These are phyloP conservation scores for Dunckerocampus dactyliophorus DNA, from an alignment of 2,113 vertebrate species.

Conservation along the genomic window DNA sequence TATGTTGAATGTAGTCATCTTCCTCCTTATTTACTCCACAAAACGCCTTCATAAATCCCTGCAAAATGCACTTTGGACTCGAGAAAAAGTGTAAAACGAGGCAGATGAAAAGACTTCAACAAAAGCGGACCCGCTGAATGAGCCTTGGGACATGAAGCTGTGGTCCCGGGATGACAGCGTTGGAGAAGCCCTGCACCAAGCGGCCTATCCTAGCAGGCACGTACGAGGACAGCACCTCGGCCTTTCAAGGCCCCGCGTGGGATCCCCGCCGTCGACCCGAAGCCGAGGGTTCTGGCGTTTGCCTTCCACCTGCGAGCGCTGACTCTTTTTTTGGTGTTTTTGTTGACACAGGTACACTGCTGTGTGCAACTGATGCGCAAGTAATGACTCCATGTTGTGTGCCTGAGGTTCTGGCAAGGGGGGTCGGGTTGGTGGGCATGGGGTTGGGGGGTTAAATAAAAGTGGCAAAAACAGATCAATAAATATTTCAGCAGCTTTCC, in stretches of 20 bases:
- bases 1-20: too few species aligned
- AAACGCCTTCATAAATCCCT: too few species aligned
- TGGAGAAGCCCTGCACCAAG: too few species aligned
- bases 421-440: conserved; percentile 14
- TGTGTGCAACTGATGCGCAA: conserved; percentile 57
- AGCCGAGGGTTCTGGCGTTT: conserved; percentile 2
- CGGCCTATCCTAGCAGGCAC: too few species aligned
- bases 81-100: too few species aligned
- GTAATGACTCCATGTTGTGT: conserved; percentile 50
- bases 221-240: conserved; percentile 42
- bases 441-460: conserved; percentile 65
- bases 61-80: too few species aligned
- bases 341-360: conserved; percentile 61
- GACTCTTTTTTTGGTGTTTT: conserved; percentile 1
- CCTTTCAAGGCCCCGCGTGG: conserved; percentile 10
- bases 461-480: conserved; percentile 76
- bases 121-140: too few species aligned
- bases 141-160: too few species aligned
- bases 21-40: too few species aligned
- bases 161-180: too few species aligned
- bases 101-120: too few species aligned
- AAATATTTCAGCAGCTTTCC: conserved; percentile 78
- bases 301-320: conserved; percentile 17
- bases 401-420: conserved; percentile 34
- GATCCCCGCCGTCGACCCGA: too few species aligned